Percentiles rank a stretch among this genome's conserved stretches.
Evolutionary conservation across 2,113 vertebrate species (phyloP).

Genomic region (Trematomus loennbergii): DNA sequence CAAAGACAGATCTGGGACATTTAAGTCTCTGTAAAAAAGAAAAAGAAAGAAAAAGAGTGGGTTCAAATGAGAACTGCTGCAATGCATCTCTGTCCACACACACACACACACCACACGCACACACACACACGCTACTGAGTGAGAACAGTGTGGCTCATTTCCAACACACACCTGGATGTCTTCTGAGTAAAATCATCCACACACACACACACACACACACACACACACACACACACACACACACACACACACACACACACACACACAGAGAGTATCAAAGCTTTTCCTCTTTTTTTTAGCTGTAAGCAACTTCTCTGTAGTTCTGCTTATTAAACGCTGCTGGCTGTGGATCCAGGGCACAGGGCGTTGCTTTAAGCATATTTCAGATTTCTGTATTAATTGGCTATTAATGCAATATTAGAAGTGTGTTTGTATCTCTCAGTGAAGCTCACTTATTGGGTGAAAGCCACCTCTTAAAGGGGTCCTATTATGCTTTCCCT

Average conservation of each 20-base stretch:
- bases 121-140: not conserved
- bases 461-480: conserved; percentile 7
- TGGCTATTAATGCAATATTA: conserved; percentile 41
- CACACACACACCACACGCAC: not conserved
- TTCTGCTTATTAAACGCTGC: not conserved
- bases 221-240: too few relatives aligned
- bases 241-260: too few relatives aligned
- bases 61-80: conserved; percentile 51
- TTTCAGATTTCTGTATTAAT: conserved; percentile 47
- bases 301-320: too few relatives aligned
- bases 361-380: conserved; percentile 31
- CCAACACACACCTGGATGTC: too few relatives aligned
- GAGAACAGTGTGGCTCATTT: too few relatives aligned
- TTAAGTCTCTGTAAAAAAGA: conserved; percentile 46
- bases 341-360: conserved; percentile 36
- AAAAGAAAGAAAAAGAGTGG: conserved; percentile 4
- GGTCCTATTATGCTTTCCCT: too few relatives aligned
- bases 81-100: conserved; percentile 29
- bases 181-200: too few relatives aligned
- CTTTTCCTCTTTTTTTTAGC: too few relatives aligned
- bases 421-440: conserved; percentile 22
- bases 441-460: not conserved
- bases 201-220: too few relatives aligned
- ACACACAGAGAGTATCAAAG: too few relatives aligned
- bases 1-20: conserved; percentile 76